Percentiles rank a stretch among this genome's conserved stretches.
phyloP scores from a whole-genome alignment of 30 jellyfish, hydroid and myxozoan genomes.

The Cassiopea xamachana region DNA sequence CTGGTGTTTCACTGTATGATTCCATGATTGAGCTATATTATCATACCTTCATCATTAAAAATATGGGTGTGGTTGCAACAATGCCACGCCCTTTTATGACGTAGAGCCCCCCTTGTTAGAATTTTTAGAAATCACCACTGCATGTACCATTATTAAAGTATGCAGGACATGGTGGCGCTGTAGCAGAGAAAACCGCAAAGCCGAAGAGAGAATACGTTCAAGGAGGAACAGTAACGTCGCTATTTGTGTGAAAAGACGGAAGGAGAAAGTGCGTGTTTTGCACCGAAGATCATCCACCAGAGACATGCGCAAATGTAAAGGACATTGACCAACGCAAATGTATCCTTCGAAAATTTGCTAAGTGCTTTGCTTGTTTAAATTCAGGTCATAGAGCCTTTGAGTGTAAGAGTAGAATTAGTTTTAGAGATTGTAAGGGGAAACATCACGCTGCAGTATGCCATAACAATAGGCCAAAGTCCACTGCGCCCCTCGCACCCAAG shows the following conservation, averaged over 20 bases:
- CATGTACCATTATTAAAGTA: slow-evolving; percentile 11
- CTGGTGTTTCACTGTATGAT: too few species aligned
- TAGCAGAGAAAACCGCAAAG: not conserved
- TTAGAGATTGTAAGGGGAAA: slow-evolving; percentile 23
- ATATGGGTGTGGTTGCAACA: too few species aligned
- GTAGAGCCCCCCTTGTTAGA: too few species aligned
- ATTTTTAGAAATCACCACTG: too few species aligned
- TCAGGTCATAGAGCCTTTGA: slow-evolving; percentile 28
- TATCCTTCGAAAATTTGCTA: slow-evolving; percentile 24
- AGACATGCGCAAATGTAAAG: slow-evolving; percentile 25
- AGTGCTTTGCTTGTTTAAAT: slow-evolving; percentile 28
- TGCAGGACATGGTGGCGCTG: not conserved
- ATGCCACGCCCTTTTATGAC: too few species aligned
- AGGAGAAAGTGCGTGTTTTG: slow-evolving; percentile 45
- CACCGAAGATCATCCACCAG: slow-evolving; percentile 31
- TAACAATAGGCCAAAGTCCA: slow-evolving; percentile 1
- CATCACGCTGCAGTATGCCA: slow-evolving; percentile 27
- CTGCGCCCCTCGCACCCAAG: slow-evolving; percentile 13
- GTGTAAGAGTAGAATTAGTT: slow-evolving; percentile 9
- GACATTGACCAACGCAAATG: slow-evolving; percentile 16
- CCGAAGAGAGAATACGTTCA: not conserved
- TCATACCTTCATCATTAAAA: too few species aligned
- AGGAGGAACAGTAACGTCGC: slow-evolving; percentile 20
- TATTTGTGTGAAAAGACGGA: slow-evolving; percentile 12
- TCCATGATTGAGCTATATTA: too few species aligned